Evolutionary conservation across 2,113 vertebrate species (phyloP).

Genomic region (Chrysochloris asiatica): DNA sequence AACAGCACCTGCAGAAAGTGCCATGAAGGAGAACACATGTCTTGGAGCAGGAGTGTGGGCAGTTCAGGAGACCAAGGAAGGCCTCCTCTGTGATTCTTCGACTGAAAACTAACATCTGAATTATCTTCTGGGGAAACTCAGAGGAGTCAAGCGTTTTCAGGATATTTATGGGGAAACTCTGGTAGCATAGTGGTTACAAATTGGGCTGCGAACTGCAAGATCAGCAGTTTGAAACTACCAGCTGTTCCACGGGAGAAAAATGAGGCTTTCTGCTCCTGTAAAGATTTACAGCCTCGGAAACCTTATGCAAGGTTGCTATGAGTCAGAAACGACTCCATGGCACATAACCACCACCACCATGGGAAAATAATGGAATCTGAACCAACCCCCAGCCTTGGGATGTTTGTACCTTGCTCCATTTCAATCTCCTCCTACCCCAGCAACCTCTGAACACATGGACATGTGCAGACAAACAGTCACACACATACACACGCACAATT

Average conservation of each 20-base stretch:
- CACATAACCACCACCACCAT: no score
- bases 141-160: not conserved
- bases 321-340: no score
- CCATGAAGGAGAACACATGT: not conserved
- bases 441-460: not conserved
- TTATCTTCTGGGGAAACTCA: conserved; percentile 10
- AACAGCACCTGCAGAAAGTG: not conserved
- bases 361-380: not conserved
- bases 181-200: no score
- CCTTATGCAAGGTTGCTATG: no score
- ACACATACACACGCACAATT: conserved; percentile 39
- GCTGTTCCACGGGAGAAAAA: no score
- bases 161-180: no score
- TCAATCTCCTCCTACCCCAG: not conserved
- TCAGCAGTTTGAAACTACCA: no score
- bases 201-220: no score
- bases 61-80: not conserved
- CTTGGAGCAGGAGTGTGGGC: not conserved
- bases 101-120: not conserved
- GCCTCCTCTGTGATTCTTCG: not conserved
- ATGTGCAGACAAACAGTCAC: not conserved
- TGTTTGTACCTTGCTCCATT: not conserved
- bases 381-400: not conserved
- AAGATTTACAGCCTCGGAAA: no score
- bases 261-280: no score